These are phyloP conservation scores for Oreortyx pictus DNA, from an alignment of 2,797 vertebrate genomes.

Conservation along the genomic window DNA sequence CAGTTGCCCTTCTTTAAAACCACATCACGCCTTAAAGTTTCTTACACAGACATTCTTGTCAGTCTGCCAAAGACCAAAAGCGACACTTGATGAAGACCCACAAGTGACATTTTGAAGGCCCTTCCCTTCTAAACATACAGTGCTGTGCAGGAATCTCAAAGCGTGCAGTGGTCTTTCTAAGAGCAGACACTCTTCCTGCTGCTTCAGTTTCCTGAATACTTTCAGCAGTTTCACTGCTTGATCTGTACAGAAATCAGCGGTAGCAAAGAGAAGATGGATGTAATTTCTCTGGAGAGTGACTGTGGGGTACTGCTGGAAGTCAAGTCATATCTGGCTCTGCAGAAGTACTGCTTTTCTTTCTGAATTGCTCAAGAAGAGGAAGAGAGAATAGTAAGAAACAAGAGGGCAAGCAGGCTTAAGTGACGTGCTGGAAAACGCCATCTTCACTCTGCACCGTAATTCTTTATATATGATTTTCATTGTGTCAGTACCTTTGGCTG, in stretches of 20 bases:
- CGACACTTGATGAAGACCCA: background rate
- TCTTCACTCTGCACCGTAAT: background rate
- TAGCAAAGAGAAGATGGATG: background rate
- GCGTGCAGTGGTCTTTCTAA: background rate
- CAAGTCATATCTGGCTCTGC: background rate
- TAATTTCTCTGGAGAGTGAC: background rate
- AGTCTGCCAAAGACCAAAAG: constrained; percentile 19
- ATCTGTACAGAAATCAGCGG: background rate
- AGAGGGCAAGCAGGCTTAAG: background rate
- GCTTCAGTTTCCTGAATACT: constrained; percentile 31
- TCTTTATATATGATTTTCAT: background rate
- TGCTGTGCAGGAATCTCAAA: background rate
- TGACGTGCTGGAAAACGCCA: rapidly evolving
- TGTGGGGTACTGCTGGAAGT: background rate
- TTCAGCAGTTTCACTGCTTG: background rate
- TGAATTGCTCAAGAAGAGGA: background rate
- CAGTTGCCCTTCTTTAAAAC: constrained; percentile 6
- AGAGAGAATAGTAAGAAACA: background rate
- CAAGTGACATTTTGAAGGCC: constrained; percentile 8
- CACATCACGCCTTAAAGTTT: background rate
- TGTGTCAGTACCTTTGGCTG: background rate
- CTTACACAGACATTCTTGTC: background rate
- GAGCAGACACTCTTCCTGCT: background rate
- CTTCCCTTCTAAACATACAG: background rate
- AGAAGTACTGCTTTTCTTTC: constrained; percentile 6